Base-by-base conservation (phyloP, 2,888 invertebrate species). In the Polymixis lichenea region DNA sequence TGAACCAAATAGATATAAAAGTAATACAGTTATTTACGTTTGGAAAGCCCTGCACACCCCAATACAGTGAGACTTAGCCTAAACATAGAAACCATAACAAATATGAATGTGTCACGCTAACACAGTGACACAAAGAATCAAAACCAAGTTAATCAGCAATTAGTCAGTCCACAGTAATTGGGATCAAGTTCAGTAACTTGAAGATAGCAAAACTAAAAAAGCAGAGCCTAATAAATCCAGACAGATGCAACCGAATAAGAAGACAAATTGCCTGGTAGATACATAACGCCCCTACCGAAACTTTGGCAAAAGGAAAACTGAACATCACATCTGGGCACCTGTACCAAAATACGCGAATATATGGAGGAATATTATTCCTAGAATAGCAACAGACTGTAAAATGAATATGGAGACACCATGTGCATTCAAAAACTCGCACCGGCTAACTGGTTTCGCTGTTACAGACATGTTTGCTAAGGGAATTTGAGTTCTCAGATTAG, bases 331-430 rank as follows among this genome's bases (percentile, higher is more conserved):
- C 95, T 96, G 96, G 95, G 91, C 95, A 96, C 95, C 96, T 96
- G 96, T 89, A 92, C 94, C 89, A 90, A 95, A 96, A 95, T 95
- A 95, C 91, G 90, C 92, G 86, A 90, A 92, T 92, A 94, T 93
- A 95, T 94, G 93, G 91, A 90, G 91, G 93, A 94, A 95, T 94
- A 95, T 93, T 92, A 93, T 96, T 96, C 96, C 95, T 96, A 95
- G 96, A 96, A 96, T 96, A 96, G 96, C 96, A 95, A 89, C 95
- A 95, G 96, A 95, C 95, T 95, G 95, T 95, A 95, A 96, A 96
- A 96, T 95, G 95, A 94, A 95, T 89, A 92, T 90, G 93, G 92
- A 92, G 93, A 94, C 93, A 94, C 93, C 95, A 95, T 94, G 93
- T 95, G 96, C 95, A 93, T 93, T 93, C 94, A 93, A 95, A 96